phyloP scores from a whole-genome alignment of 2,888 invertebrate genomes.

The Galerucella pusilla region DNA sequence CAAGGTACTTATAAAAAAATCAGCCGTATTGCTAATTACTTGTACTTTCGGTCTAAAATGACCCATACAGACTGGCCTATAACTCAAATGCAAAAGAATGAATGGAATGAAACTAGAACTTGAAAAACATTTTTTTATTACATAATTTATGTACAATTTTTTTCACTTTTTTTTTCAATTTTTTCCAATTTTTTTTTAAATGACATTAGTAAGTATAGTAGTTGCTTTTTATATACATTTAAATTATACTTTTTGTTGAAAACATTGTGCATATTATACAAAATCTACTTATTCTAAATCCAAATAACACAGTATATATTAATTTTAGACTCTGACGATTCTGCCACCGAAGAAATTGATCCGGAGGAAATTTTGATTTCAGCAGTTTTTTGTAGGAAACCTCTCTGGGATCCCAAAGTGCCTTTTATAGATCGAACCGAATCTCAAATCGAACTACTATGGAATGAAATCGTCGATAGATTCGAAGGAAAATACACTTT shows the following conservation, averaged over 20 bases:
- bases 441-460: not conserved
- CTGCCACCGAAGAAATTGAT: not conserved
- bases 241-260: not conserved
- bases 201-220: slow-evolving; percentile 20
- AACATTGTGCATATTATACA: not conserved
- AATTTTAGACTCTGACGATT: slow-evolving; percentile 22
- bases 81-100: no score
- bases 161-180: not conserved
- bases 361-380: slow-evolving; percentile 16
- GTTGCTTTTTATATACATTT: slow-evolving; percentile 1
- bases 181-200: not conserved
- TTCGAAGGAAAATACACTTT: slow-evolving; percentile 12
- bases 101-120: not conserved
- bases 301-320: not conserved
- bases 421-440: not conserved
- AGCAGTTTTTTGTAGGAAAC: slow-evolving; percentile 17
- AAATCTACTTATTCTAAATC: not conserved
- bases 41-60: no score
- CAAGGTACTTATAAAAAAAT: no score
- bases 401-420: slow-evolving; percentile 14
- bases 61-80: no score
- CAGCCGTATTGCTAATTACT: no score
- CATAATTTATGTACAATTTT: not conserved
- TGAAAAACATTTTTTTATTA: not conserved
- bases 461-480: slow-evolving; percentile 11